These are phyloP conservation scores for Phaethornis superciliosus DNA, from an alignment of 2,113 vertebrate species.

Conservation along the genomic window DNA sequence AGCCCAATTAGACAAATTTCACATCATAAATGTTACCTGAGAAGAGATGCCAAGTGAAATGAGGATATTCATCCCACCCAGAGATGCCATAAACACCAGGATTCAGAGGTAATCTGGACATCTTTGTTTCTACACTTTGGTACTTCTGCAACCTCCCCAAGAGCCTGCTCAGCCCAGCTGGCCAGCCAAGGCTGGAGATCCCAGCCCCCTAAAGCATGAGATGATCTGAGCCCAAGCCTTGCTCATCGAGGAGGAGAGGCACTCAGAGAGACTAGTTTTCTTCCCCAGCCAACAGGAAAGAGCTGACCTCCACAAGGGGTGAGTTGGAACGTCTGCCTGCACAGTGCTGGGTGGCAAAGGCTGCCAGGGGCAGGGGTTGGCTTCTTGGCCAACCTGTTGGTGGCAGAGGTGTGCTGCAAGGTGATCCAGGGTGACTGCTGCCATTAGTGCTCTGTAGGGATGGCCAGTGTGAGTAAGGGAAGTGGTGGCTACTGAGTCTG, in stretches of 20 bases:
- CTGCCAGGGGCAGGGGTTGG: neutral
- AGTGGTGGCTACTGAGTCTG: neutral
- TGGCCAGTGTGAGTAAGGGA: accelerated
- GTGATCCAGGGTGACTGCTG: neutral
- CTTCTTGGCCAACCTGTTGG: accelerated
- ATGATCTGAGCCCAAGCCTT: neutral
- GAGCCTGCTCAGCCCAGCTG: neutral
- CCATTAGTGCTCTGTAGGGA: neutral
- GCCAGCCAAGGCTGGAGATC: neutral
- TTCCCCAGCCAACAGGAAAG: neutral
- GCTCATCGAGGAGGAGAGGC: neutral
- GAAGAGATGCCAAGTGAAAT: neutral
- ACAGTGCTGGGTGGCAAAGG: neutral
- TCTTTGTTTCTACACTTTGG: accelerated
- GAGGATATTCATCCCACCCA: neutral
- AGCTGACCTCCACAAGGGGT: neutral
- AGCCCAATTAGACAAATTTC: neutral
- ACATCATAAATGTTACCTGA: neutral
- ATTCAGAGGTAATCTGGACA: neutral
- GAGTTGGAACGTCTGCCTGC: neutral
- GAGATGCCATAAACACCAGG: neutral
- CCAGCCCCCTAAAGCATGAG: neutral
- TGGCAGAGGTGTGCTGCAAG: neutral
- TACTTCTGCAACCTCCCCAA: neutral
- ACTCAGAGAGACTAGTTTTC: neutral